phyloP scores from a whole-genome alignment of 2,113 vertebrate species.

The Lates calcarifer region DNA sequence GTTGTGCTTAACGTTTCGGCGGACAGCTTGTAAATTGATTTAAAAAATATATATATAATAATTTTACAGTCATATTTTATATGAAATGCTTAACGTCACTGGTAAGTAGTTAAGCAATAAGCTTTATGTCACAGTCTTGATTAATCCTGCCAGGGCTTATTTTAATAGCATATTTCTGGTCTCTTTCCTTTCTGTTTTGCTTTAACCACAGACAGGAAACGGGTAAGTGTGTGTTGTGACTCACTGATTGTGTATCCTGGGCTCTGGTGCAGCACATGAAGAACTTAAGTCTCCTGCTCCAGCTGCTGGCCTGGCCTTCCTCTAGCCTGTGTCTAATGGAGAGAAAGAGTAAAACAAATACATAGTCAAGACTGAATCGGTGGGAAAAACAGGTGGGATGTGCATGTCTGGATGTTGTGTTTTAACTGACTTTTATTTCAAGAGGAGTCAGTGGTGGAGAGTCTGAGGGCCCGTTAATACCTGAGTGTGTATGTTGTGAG shows the following conservation, averaged over 20 bases:
- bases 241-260: conserved; percentile 97
- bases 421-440: not conserved
- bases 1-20: not conserved
- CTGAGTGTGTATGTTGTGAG: conserved; percentile 95
- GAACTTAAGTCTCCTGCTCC: conserved; percentile 96
- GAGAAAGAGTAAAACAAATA: conserved; percentile 13
- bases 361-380: not conserved
- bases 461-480: conserved; percentile 69
- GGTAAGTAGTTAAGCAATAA: conserved; percentile 24
- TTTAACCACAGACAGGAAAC: conserved; percentile 21
- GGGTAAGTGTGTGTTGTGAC: conserved; percentile 68
- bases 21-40: conserved; percentile 22
- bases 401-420: not conserved
- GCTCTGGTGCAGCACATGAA: conserved; percentile 98
- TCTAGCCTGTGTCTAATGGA: conserved; percentile 92
- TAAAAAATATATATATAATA: no score
- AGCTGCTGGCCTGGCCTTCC: conserved; percentile 98
- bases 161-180: conserved; percentile 30
- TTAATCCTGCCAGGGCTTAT: conserved; percentile 21
- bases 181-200: conserved; percentile 20
- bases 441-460: not conserved
- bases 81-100: conserved; percentile 2
- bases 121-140: conserved; percentile 18
- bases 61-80: conserved; percentile 29
- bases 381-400: not conserved